Evolutionary conservation across 2,888 invertebrate species (phyloP).

Genomic region (Petrolisthes cinctipes): DNA sequence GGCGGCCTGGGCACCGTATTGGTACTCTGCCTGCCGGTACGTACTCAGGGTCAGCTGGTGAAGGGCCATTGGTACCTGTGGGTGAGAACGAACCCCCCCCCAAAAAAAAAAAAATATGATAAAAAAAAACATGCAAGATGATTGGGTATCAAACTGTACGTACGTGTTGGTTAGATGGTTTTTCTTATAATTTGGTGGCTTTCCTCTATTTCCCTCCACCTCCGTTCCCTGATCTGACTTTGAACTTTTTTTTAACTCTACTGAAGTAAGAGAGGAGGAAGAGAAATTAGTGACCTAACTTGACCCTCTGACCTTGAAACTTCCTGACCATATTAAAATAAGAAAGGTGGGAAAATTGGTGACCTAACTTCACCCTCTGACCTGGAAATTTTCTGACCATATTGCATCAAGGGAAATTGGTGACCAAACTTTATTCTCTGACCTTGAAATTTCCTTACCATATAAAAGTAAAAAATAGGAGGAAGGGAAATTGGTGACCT

Average conservation of each 20-base stretch:
- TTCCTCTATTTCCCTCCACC: not conserved
- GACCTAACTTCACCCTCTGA: too few relatives aligned
- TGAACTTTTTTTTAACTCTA: not conserved
- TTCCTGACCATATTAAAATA: too few relatives aligned
- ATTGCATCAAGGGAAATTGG: too few relatives aligned
- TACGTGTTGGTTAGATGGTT: not conserved
- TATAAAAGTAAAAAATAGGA: too few relatives aligned
- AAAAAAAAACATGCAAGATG: not conserved
- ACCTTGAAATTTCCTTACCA: too few relatives aligned
- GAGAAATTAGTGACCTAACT: too few relatives aligned
- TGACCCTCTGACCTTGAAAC: too few relatives aligned
- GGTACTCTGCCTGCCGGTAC: constrained; percentile 54
- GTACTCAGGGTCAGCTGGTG: constrained; percentile 54
- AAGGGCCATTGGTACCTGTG: constrained; percentile 63
- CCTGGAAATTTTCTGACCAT: too few relatives aligned
- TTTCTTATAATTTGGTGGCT: not conserved
- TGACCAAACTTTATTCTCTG: too few relatives aligned
- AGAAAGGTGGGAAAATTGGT: too few relatives aligned
- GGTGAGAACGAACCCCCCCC: not conserved
- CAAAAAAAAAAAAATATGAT: not conserved
- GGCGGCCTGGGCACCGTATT: constrained; percentile 58
- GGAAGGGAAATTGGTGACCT: too few relatives aligned
- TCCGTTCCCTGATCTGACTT: not conserved
- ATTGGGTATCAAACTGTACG: not conserved
- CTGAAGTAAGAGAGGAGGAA: not conserved